Evolutionary conservation across 1,140 invertebrate species (phyloP).

Genomic region (Drosophila paulistorum): DNA sequence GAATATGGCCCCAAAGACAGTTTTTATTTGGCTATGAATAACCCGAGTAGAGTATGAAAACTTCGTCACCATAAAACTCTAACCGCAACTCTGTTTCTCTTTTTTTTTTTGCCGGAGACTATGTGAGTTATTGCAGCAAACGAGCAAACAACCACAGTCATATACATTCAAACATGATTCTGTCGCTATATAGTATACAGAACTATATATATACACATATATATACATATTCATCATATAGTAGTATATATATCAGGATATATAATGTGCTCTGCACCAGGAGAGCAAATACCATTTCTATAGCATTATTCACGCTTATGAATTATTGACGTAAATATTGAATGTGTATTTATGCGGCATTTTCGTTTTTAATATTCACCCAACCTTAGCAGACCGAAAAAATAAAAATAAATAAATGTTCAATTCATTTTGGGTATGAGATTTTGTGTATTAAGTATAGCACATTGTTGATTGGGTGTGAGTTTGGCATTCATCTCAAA

Average conservation of each 20-base stretch:
- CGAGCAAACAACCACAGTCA: slow-evolving; percentile 46
- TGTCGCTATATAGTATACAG: slow-evolving; percentile 42
- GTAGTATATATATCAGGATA: not conserved
- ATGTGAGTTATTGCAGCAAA: slow-evolving; percentile 53
- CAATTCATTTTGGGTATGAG: not conserved
- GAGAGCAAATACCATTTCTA: slow-evolving; percentile 42
- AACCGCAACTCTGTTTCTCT: slow-evolving; percentile 12
- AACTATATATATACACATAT: slow-evolving; percentile 29
- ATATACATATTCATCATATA: slow-evolving; percentile 2
- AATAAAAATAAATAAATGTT: slow-evolving; percentile 1
- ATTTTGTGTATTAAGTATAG: not conserved
- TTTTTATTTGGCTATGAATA: too few relatives aligned
- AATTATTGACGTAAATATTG: slow-evolving; percentile 63
- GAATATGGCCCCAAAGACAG: too few relatives aligned
- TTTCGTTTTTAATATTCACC: slow-evolving; percentile 53
- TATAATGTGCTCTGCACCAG: slow-evolving; percentile 10
- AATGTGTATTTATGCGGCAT: slow-evolving; percentile 51
- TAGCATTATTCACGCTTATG: slow-evolving; percentile 58
- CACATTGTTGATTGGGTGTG: not conserved
- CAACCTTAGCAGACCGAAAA: slow-evolving; percentile 28
- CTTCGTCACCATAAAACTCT: not conserved
- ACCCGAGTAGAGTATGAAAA: not conserved
- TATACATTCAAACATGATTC: slow-evolving; percentile 36
- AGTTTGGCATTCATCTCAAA: not conserved
- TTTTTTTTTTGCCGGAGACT: slow-evolving; percentile 27